A percentile compares a stretch with the other conserved stretches of the same genome.
Conservation (phyloP, 2,888 invertebrate genomes). For the Tricholauxania praeusta region DNA sequence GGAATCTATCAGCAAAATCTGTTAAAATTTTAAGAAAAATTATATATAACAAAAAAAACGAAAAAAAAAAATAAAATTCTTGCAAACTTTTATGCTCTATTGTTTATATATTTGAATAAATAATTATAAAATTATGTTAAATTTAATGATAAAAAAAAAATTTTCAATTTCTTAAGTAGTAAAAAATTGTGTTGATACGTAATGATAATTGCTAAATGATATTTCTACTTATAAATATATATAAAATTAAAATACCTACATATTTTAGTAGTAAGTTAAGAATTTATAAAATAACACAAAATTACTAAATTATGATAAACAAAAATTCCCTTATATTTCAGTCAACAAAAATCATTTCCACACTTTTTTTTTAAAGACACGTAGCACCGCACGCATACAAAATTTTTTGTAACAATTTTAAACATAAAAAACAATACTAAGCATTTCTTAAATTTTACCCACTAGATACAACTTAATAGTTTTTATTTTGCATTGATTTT, state of each 20-base stretch:
- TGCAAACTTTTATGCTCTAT: slow-evolving; percentile 12
- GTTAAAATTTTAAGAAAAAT: slow-evolving; percentile 17
- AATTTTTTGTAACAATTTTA: too few species aligned
- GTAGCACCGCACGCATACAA: too few species aligned
- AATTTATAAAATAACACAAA: slow-evolving; percentile 4
- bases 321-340: too few species aligned
- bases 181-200: slow-evolving; percentile 11
- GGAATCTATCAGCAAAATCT: slow-evolving; percentile 9
- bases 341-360: too few species aligned
- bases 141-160: background rate
- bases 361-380: too few species aligned
- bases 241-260: background rate
- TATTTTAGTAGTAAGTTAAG: slow-evolving; percentile 12
- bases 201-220: slow-evolving; percentile 20
- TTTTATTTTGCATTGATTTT: too few species aligned
- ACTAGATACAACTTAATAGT: too few species aligned
- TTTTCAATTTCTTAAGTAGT: slow-evolving; percentile 15
- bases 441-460: too few species aligned
- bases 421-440: too few species aligned
- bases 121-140: slow-evolving; percentile 18
- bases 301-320: background rate
- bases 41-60: slow-evolving; percentile 1
- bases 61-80: slow-evolving; percentile 8
- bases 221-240: slow-evolving; percentile 12
- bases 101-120: slow-evolving; percentile 8